Evolutionary conservation across 2,888 invertebrate species (phyloP).

Genomic region (Lasioglossum figueresi): DNA sequence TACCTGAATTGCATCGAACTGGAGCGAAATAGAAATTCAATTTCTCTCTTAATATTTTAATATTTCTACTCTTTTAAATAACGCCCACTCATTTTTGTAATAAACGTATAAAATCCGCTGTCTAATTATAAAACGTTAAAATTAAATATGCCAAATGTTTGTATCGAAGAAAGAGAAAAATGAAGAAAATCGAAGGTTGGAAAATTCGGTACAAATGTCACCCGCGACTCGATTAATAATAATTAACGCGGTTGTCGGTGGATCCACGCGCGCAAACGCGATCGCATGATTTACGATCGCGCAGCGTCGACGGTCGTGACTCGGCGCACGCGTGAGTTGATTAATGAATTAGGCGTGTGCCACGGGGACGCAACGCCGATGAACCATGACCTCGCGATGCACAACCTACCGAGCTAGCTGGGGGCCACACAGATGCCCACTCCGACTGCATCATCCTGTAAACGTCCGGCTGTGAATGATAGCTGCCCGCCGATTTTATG

Average conservation of each 20-base stretch:
- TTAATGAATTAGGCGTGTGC: slow-evolving; percentile 53
- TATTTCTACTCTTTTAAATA: no score
- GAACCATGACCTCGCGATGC: slow-evolving; percentile 46
- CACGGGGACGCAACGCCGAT: slow-evolving; percentile 26
- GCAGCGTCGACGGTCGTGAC: slow-evolving; percentile 26
- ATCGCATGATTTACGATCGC: slow-evolving; percentile 54
- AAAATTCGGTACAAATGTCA: neutral
- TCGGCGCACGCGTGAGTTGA: slow-evolving; percentile 29
- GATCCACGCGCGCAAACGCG: slow-evolving; percentile 28
- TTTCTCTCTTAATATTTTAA: no score
- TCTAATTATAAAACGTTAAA: no score
- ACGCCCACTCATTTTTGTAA: no score
- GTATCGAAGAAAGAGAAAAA: no score
- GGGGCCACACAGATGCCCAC: slow-evolving; percentile 30
- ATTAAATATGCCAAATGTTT: no score
- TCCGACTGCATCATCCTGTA: slow-evolving; percentile 41
- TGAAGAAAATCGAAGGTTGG: neutral
- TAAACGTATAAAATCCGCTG: no score
- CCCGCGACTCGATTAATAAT: slow-evolving; percentile 35
- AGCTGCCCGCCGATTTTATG: neutral
- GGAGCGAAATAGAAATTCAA: no score
- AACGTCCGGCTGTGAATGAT: slow-evolving; percentile 49
- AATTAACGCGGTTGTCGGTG: slow-evolving; percentile 37
- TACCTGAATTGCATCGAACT: no score
- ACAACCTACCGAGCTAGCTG: neutral